Percentiles rank a stretch among this genome's conserved stretches.
Conservation (phyloP, 30 jellyfish, hydroid and myxozoan genomes). For the Mastigias papua region DNA sequence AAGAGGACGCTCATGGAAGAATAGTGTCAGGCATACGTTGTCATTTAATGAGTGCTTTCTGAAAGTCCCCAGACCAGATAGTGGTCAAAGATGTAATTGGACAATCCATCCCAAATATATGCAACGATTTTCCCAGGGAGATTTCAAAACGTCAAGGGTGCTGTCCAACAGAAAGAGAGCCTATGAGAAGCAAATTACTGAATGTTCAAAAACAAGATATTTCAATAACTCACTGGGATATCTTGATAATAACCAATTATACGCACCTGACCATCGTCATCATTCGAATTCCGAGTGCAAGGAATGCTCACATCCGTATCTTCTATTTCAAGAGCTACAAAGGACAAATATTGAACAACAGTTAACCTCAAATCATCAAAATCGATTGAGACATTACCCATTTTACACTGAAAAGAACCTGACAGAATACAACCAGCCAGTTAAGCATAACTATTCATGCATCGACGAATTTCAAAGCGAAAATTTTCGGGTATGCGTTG, state of each 20-base stretch:
- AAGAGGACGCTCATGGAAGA: slow-evolving; percentile 88
- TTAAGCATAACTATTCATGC: not conserved
- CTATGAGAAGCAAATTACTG: not conserved
- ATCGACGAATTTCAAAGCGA: not conserved
- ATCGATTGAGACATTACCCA: slow-evolving; percentile 2
- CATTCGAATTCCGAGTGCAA: too few species aligned
- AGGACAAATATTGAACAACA: not conserved
- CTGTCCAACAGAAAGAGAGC: not conserved
- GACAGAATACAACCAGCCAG: too few species aligned
- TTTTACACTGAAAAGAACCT: too few species aligned
- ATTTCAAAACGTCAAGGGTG: slow-evolving; percentile 43
- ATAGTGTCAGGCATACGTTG: slow-evolving; percentile 93
- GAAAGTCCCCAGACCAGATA: slow-evolving; percentile 76
- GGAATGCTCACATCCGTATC: too few species aligned
- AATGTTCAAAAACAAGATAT: not conserved
- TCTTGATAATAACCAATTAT: too few species aligned
- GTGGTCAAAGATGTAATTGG: slow-evolving; percentile 87
- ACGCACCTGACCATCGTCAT: too few species aligned
- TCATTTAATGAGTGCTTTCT: slow-evolving; percentile 90
- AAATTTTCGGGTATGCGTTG: not conserved
- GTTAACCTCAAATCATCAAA: not conserved
- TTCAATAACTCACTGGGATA: too few species aligned
- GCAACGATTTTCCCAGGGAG: slow-evolving; percentile 70
- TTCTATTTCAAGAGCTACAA: too few species aligned
- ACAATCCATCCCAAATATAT: slow-evolving; percentile 73